Conservation (phyloP, 2,113 vertebrate species). For the Lophura nycthemera region DNA sequence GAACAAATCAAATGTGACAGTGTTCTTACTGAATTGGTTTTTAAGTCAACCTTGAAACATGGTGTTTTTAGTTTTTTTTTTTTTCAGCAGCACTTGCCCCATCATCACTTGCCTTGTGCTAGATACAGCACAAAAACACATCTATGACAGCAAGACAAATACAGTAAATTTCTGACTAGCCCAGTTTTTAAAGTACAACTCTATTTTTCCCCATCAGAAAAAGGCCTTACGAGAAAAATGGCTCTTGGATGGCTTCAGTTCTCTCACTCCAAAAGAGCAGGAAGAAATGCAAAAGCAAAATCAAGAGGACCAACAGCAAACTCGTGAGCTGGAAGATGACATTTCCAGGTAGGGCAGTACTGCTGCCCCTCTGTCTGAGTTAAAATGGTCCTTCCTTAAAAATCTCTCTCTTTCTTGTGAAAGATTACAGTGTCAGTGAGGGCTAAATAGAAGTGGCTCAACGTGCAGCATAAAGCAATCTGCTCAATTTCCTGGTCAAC, state of each 20-base stretch:
- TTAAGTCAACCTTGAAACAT: background rate
- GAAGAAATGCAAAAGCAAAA: slow-evolving; percentile 89
- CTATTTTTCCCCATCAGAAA: slow-evolving; percentile 81
- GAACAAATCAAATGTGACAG: background rate
- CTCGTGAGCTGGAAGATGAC: slow-evolving; percentile 83
- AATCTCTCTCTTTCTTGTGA: background rate
- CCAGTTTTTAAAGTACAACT: background rate
- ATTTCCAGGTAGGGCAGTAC: slow-evolving; percentile 84
- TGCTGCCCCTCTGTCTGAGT: background rate
- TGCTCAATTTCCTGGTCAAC: background rate
- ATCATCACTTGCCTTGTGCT: background rate
- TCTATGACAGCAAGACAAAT: background rate
- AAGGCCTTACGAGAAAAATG: slow-evolving; percentile 93
- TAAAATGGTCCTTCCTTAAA: background rate
- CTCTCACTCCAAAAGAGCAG: slow-evolving; percentile 86
- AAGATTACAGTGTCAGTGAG: background rate
- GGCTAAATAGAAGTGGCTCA: background rate
- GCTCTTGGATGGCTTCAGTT: slow-evolving; percentile 92
- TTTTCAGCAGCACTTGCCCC: background rate
- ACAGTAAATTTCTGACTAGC: background rate
- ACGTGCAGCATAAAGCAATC: background rate
- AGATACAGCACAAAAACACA: background rate
- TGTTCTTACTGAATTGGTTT: background rate
- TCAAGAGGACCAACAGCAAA: slow-evolving; percentile 84
- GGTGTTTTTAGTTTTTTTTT: background rate